Conservation (phyloP, 2,888 invertebrate genomes). For the Mimachlamys varia region DNA sequence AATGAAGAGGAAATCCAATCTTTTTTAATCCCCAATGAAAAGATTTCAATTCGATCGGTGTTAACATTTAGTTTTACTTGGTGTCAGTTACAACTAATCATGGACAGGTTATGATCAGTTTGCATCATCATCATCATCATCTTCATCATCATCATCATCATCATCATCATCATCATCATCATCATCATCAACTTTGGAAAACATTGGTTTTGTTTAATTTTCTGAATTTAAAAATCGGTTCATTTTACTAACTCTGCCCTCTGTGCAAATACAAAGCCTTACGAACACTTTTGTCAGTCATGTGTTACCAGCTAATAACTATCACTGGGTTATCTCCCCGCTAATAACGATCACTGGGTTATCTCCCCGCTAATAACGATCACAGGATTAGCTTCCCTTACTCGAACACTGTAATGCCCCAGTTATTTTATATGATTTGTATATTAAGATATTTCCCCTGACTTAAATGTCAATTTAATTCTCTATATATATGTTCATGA, state of each 20-base stretch:
- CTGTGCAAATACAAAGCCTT: too few species aligned
- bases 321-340: not conserved
- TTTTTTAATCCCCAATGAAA: too few species aligned
- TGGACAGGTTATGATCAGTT: not conserved
- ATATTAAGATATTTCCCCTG: not conserved
- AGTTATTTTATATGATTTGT: too few species aligned
- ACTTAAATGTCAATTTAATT: not conserved
- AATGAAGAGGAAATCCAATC: too few species aligned
- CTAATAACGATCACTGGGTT: not conserved
- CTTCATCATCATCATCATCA: slow-evolving; percentile 17
- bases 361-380: not conserved
- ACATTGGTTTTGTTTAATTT: too few species aligned
- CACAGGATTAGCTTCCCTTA: not conserved
- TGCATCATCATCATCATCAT: not conserved
- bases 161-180: slow-evolving; percentile 8
- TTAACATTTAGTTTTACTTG: too few species aligned
- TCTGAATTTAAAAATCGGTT: too few species aligned
- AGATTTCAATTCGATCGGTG: too few species aligned
- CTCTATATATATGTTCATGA: not conserved
- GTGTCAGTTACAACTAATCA: not conserved
- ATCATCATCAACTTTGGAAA: not conserved
- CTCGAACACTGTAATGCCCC: not conserved
- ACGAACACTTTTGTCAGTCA: too few species aligned
- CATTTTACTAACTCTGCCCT: too few species aligned
- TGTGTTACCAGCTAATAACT: not conserved